A percentile compares a stretch with the other conserved stretches of the same genome.
These are phyloP conservation scores for Trissolcus brochymenae DNA, from an alignment of 2,888 invertebrate genomes.

Conservation along the genomic window DNA sequence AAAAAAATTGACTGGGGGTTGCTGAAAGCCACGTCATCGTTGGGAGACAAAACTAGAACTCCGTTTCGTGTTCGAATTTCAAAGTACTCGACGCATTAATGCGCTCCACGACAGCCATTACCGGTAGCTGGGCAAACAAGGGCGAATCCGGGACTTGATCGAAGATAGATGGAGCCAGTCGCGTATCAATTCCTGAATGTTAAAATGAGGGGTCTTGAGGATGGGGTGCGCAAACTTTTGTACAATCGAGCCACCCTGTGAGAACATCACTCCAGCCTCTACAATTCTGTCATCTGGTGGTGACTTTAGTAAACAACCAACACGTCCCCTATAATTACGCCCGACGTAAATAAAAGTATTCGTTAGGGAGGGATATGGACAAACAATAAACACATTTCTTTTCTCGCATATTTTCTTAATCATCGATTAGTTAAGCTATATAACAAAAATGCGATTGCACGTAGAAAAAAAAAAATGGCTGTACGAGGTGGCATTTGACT, in stretches of 20 bases:
- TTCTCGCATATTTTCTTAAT: too few species aligned
- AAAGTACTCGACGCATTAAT: slow-evolving; percentile 68
- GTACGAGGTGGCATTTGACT: slow-evolving; percentile 25
- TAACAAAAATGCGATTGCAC: slow-evolving; percentile 11
- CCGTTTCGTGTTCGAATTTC: slow-evolving; percentile 64
- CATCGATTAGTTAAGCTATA: background rate
- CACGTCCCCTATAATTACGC: slow-evolving; percentile 45
- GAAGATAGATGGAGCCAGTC: slow-evolving; percentile 46
- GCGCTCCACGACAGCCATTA: slow-evolving; percentile 71
- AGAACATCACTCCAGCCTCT: slow-evolving; percentile 45
- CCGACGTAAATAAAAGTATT: slow-evolving; percentile 30
- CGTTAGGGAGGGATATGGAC: background rate
- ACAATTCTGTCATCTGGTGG: slow-evolving; percentile 70
- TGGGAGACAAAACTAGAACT: slow-evolving; percentile 41
- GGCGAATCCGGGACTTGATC: slow-evolving; percentile 42
- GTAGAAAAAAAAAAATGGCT: slow-evolving; percentile 17
- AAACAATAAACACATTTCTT: too few species aligned
- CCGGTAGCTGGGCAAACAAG: slow-evolving; percentile 69
- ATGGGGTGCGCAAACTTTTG: slow-evolving; percentile 24
- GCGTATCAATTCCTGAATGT: slow-evolving; percentile 43
- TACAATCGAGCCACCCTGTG: slow-evolving; percentile 60
- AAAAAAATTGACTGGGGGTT: slow-evolving; percentile 33
- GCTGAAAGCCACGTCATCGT: slow-evolving; percentile 38
- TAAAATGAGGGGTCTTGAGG: slow-evolving; percentile 50
- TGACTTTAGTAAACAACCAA: slow-evolving; percentile 74